Evolutionary conservation across 2,888 invertebrate genomes (phyloP), one percentile per base, ranked within the genome.

Genomic region (Rotaria macrura): DNA sequence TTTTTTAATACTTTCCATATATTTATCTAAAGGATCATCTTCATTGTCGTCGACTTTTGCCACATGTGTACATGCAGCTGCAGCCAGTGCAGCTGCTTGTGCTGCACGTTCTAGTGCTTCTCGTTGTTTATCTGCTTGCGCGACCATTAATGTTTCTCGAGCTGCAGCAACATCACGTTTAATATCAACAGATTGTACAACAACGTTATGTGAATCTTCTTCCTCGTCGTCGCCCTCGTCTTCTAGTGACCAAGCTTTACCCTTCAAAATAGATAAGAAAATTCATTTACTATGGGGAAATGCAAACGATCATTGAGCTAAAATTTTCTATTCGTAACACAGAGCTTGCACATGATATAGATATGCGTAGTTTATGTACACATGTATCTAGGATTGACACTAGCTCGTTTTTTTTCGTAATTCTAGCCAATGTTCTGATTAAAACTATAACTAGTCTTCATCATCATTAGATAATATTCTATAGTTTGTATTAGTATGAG

Each of bases 1-100:
- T n/a, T 47, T 52, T 40, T 29, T 34, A 40, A 85, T 86, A 20
- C 74, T 95, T 91, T 94, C 94, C 99, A 99, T 99, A 90, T 94
- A 99, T 12, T 97, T 98, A 93, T 99, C 99, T 49, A 99, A 92
- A 0, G 98, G 95, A 92, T 99, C 98, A 90, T 96, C 96, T 87
- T 88, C 87, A 47, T 88, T 87, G 85, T 87, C 87, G 29, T 85
- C 88, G 40, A 87, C 86, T 83, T 88, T 85, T 88, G 93, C 92
- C 94, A 95, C 89, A 23, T 89, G 89, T 43, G 89, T 84, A 43
- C 7, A 25, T 10, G 43, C n/a, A 25, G n/a, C 40, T 10, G 40
- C 25, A 20, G 89, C 89, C 29, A 87, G 86, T 43, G 89, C 55
- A 38, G 84, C 57, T 38, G 52, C 55, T n/a, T 43, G 20, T 54